Conservation (phyloP, 2,888 invertebrate genomes). For the Phymatocera aterrima region DNA sequence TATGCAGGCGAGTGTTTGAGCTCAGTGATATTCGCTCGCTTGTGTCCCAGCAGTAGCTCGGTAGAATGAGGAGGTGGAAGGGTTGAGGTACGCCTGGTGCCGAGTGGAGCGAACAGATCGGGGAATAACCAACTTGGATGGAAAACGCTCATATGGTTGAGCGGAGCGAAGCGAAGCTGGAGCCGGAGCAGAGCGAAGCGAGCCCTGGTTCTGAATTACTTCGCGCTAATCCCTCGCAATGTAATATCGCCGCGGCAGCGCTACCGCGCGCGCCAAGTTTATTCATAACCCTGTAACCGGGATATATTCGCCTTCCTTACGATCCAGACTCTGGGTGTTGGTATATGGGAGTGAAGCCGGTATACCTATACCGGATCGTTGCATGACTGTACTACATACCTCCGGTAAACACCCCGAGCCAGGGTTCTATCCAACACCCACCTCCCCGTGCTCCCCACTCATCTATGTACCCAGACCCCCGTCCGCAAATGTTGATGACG, state of each 20-base stretch:
- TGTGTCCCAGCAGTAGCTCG: background rate
- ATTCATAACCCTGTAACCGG: constrained; percentile 57
- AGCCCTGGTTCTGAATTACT: constrained; percentile 48
- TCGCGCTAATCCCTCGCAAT: constrained; percentile 43
- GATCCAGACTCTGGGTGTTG: background rate
- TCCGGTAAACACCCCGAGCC: constrained; percentile 22
- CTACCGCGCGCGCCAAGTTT: constrained; percentile 48
- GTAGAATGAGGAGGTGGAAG: background rate
- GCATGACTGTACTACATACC: background rate
- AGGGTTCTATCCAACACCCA: background rate
- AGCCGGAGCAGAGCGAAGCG: too few species aligned
- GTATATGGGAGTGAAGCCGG: too few species aligned
- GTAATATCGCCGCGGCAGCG: constrained; percentile 44
- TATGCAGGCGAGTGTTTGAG: background rate
- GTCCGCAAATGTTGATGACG: constrained; percentile 1
- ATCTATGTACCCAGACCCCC: background rate
- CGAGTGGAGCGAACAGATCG: constrained; percentile 11
- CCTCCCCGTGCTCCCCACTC: too few species aligned
- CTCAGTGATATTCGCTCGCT: background rate
- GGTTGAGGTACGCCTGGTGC: background rate
- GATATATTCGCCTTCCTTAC: constrained; percentile 49
- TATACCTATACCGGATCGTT: constrained; percentile 42
- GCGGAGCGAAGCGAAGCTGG: constrained; percentile 16
- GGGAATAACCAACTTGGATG: constrained; percentile 28
- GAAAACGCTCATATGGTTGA: constrained; percentile 32